A percentile compares a stretch with the other conserved stretches of the same genome.
Conservation (phyloP, 2,797 vertebrate genomes). For the Neomorphus geoffroyi region DNA sequence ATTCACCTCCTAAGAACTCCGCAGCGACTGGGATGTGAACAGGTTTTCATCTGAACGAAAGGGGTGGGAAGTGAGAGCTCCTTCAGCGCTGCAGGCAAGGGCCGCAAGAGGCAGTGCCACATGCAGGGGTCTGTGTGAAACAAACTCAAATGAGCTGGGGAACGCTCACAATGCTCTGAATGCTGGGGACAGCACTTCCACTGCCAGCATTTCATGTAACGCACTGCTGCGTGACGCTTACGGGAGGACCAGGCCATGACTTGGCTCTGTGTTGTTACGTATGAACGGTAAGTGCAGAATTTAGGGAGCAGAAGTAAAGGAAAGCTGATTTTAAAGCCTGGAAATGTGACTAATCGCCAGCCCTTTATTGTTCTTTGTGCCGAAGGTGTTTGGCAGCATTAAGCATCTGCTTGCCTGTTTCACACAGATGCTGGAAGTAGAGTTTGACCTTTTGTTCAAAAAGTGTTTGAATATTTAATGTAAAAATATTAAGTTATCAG, state of each 20-base stretch:
- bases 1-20: not conserved
- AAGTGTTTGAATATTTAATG: constrained; percentile 65
- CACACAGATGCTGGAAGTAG: constrained; percentile 62
- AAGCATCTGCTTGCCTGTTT: constrained; percentile 69
- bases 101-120: not conserved
- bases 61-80: not conserved
- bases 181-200: not conserved
- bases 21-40: not conserved
- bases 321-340: constrained; percentile 32
- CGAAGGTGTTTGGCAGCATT: constrained; percentile 56
- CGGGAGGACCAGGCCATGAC: not conserved
- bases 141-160: not conserved
- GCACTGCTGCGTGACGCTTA: not conserved
- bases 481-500: constrained; percentile 71
- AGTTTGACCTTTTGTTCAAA: constrained; percentile 71
- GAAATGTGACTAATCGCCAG: constrained; percentile 32
- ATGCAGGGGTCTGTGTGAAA: not conserved
- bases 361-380: constrained; percentile 32
- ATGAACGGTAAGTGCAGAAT: not conserved
- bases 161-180: not conserved
- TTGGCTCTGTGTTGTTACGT: not conserved
- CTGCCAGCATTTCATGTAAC: not conserved
- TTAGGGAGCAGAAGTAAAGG: not conserved
- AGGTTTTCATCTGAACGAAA: not conserved
- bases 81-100: not conserved